These are phyloP conservation scores for Saccopteryx leptura DNA, from an alignment of 2,113 vertebrate genomes.

Conservation along the genomic window DNA sequence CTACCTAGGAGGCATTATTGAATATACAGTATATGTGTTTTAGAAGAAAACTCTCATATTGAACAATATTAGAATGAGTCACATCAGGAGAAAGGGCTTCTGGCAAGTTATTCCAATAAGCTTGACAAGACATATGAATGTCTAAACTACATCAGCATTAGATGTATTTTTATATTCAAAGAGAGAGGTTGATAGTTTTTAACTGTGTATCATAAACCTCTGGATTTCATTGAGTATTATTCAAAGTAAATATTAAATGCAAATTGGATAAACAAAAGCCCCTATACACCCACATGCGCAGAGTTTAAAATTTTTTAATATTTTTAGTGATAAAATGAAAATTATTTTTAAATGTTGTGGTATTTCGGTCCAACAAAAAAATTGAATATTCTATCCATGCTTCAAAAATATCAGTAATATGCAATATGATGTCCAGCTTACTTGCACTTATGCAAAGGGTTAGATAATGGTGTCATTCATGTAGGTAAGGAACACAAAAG, in stretches of 20 bases:
- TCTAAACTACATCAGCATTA: background rate
- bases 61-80: background rate
- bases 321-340: background rate
- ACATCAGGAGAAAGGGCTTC: background rate
- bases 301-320: background rate
- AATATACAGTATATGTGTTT: background rate
- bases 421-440: background rate
- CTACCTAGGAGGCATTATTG: background rate
- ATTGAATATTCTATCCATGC: background rate
- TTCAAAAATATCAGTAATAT: background rate
- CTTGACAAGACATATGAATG: background rate
- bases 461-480: background rate
- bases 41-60: background rate
- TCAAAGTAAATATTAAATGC: background rate
- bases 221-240: background rate
- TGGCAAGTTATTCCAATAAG: background rate
- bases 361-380: background rate
- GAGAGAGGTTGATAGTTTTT: background rate
- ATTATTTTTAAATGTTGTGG: background rate
- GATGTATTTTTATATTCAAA: slow-evolving; percentile 18
- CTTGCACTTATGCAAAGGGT: background rate
- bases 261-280: background rate
- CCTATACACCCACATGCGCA: background rate
- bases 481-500: background rate
- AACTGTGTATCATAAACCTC: background rate